A percentile compares a stretch with the other conserved stretches of the same genome.
phyloP scores from a whole-genome alignment of 2,888 invertebrate genomes.

The Marasmarcha lunaedactyla region DNA sequence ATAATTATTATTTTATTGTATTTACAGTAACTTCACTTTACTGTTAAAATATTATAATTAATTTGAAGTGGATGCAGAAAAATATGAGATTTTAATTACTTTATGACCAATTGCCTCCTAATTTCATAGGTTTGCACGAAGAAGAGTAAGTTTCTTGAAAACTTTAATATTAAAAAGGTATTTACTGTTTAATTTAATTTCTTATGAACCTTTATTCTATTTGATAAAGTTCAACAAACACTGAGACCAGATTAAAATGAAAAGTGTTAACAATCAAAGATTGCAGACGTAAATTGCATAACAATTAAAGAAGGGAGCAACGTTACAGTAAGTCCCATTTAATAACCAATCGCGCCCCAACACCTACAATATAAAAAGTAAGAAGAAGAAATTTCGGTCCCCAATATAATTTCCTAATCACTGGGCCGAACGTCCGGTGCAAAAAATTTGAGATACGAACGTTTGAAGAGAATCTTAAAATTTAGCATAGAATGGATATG shows the following conservation, averaged over 20 bases:
- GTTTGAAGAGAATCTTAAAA: conserved; percentile 36
- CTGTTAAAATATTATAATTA: too few relatives aligned
- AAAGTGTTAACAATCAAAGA: conserved; percentile 8
- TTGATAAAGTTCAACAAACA: too few relatives aligned
- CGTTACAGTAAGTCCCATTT: conserved; percentile 52
- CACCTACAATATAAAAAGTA: conserved; percentile 38
- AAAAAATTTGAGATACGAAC: conserved; percentile 54
- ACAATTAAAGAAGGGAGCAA: conserved; percentile 44
- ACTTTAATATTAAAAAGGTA: not conserved
- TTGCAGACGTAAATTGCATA: conserved; percentile 18
- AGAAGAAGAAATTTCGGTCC: conserved; percentile 37
- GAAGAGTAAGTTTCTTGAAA: too few relatives aligned
- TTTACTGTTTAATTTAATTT: not conserved
- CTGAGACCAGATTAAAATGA: too few relatives aligned
- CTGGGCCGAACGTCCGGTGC: conserved; percentile 55
- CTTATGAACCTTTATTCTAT: too few relatives aligned
- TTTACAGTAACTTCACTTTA: too few relatives aligned
- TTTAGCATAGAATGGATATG: conserved; percentile 38
- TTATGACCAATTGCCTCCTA: too few relatives aligned
- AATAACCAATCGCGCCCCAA: conserved; percentile 55
- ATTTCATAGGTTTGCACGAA: too few relatives aligned
- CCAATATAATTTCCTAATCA: conserved; percentile 68
- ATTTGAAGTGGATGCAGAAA: too few relatives aligned
- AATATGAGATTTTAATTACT: too few relatives aligned
- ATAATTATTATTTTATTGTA: not conserved